A percentile compares a stretch with the other conserved stretches of the same genome.
These are phyloP conservation scores for Latrodectus elegans DNA, from an alignment of 2,888 invertebrate genomes.

Conservation along the genomic window DNA sequence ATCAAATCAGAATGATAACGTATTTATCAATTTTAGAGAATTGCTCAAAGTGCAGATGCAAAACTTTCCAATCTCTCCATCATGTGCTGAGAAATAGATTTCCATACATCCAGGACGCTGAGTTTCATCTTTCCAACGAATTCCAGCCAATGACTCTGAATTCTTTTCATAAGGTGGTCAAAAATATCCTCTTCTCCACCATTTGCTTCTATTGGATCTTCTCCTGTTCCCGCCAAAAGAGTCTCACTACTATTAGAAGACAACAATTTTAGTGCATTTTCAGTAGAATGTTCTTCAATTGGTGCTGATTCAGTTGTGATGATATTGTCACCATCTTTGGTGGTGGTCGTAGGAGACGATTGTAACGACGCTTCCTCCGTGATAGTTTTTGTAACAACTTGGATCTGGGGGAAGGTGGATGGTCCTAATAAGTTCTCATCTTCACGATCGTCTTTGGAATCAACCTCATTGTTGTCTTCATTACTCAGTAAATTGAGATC, in stretches of 20 bases:
- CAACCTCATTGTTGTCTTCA: constrained; percentile 35
- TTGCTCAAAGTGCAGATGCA: constrained; percentile 29
- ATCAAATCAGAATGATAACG: too few species aligned
- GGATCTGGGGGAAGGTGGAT: constrained; percentile 40
- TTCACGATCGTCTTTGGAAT: neutral
- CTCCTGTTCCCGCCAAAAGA: constrained; percentile 17
- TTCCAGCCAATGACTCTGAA: constrained; percentile 59
- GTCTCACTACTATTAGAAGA: constrained; percentile 33
- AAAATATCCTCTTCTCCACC: constrained; percentile 43
- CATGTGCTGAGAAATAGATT: constrained; percentile 62
- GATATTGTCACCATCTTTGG: neutral
- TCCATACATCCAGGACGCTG: constrained; percentile 66
- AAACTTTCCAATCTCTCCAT: constrained; percentile 61
- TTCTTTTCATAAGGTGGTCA: constrained; percentile 48
- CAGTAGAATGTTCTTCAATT: neutral
- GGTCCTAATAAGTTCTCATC: neutral
- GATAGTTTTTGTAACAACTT: constrained; percentile 55
- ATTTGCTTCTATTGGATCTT: constrained; percentile 4
- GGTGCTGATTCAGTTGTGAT: neutral
- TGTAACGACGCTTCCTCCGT: neutral
- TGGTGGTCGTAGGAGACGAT: neutral
- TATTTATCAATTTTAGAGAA: too few species aligned
- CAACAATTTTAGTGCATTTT: neutral
- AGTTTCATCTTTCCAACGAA: constrained; percentile 65
- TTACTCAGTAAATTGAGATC: neutral